phyloP scores from a whole-genome alignment of 2,113 vertebrate genomes.

The Myotis davidii region DNA sequence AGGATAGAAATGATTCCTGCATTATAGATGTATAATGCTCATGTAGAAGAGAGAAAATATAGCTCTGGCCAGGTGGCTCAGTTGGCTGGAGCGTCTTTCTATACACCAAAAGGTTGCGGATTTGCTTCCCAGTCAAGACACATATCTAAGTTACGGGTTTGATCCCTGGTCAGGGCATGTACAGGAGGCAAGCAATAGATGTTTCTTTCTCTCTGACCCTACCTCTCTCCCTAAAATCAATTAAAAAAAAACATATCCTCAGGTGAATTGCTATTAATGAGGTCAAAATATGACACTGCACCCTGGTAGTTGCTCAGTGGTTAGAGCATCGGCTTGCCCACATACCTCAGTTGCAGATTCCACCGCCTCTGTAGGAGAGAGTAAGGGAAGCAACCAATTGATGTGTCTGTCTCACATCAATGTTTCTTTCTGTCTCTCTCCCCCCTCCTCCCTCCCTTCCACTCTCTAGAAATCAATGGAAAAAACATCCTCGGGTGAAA shows the following conservation, averaged over 20 bases:
- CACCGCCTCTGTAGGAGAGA: too few species aligned
- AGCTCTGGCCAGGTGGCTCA: neutral
- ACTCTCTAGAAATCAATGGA: too few species aligned
- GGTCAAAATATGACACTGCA: too few species aligned
- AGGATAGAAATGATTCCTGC: constrained; percentile 4
- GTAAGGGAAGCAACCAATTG: too few species aligned
- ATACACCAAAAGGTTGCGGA: neutral
- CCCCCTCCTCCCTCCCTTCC: too few species aligned
- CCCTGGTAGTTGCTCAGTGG: too few species aligned
- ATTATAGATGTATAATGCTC: neutral
- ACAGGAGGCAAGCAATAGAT: neutral
- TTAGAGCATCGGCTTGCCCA: too few species aligned
- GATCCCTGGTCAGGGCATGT: neutral
- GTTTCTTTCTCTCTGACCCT: neutral
- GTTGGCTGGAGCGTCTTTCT: neutral
- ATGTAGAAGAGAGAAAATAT: neutral
- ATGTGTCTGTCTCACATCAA: too few species aligned
- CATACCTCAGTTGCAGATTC: too few species aligned
- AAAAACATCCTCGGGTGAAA: too few species aligned
- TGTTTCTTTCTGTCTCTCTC: too few species aligned
- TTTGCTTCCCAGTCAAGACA: neutral
- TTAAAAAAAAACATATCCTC: neutral
- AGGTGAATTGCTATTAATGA: neutral
- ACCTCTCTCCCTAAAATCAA: neutral
- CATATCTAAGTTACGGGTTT: neutral